Percentiles rank a stretch among this genome's conserved stretches.
These are phyloP conservation scores for Lithophane semibrunnea DNA, from an alignment of 2,888 invertebrate species.

Conservation along the genomic window DNA sequence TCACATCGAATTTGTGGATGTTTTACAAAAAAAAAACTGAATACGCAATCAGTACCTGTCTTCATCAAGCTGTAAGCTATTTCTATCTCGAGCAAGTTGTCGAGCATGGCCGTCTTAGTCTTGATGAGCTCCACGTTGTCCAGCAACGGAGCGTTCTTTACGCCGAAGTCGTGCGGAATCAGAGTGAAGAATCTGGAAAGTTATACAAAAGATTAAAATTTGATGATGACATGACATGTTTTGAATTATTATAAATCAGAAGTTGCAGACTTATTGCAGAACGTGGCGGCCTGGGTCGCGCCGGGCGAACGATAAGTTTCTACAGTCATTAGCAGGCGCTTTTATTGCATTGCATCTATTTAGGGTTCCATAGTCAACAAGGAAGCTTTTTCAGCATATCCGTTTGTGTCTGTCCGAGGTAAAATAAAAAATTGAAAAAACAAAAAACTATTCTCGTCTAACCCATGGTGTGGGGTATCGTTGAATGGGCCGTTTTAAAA, in stretches of 20 bases:
- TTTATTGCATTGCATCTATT: background rate
- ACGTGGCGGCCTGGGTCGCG: too few species aligned
- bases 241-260: background rate
- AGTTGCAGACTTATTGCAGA: background rate
- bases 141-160: slow-evolving; percentile 95
- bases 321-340: background rate
- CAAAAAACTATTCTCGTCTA: too few species aligned
- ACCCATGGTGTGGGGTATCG: too few species aligned
- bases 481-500: too few species aligned
- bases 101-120: slow-evolving; percentile 94
- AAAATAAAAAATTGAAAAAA: too few species aligned
- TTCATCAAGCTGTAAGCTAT: slow-evolving; percentile 97
- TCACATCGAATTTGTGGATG: too few species aligned
- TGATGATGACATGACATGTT: background rate
- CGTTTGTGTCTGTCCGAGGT: too few species aligned
- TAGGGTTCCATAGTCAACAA: too few species aligned
- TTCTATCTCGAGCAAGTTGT: slow-evolving; percentile 98
- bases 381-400: too few species aligned
- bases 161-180: slow-evolving; percentile 98
- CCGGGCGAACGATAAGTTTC: background rate
- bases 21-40: background rate
- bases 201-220: background rate
- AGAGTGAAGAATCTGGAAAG: slow-evolving; percentile 95
- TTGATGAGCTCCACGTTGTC: slow-evolving; percentile 93
- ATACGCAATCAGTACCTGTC: slow-evolving; percentile 75